A percentile compares a stretch with the other conserved stretches of the same genome.
phyloP scores from a whole-genome alignment of 2,797 vertebrate species.

The Parotocinclus haroldoi region DNA sequence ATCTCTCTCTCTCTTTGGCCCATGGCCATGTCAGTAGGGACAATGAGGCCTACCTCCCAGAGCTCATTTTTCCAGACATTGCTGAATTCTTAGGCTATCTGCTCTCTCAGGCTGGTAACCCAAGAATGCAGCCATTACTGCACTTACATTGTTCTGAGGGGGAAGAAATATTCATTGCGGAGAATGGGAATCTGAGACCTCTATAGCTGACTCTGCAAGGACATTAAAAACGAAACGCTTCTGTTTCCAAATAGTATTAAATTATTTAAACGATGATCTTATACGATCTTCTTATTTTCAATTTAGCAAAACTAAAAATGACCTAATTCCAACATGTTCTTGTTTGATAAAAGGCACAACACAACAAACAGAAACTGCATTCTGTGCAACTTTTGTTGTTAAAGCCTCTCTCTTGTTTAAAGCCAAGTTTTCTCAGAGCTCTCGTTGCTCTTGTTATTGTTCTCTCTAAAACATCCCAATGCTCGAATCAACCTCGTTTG shows the following conservation, averaged over 20 bases:
- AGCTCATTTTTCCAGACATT: slow-evolving; percentile 51
- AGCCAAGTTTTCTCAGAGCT: slow-evolving; percentile 23
- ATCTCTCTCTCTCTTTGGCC: slow-evolving; percentile 23
- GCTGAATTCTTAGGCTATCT: slow-evolving; percentile 44
- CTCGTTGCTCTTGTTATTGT: slow-evolving; percentile 34
- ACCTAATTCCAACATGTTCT: background rate
- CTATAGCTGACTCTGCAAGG: background rate
- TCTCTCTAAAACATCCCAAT: slow-evolving; percentile 31
- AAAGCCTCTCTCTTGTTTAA: slow-evolving; percentile 33
- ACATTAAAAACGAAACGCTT: slow-evolving; percentile 19
- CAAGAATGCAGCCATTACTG: slow-evolving; percentile 43
- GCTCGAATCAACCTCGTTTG: slow-evolving; percentile 31
- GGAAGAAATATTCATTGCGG: slow-evolving; percentile 32
- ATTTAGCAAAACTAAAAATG: background rate
- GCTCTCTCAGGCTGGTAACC: slow-evolving; percentile 45
- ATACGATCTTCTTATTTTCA: no score
- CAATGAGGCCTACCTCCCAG: slow-evolving; percentile 43
- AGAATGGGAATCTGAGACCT: slow-evolving; percentile 51
- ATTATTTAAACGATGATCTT: slow-evolving; percentile 25
- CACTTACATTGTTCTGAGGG: slow-evolving; percentile 58
- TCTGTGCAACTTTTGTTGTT: slow-evolving; percentile 30
- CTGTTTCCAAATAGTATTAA: slow-evolving; percentile 3
- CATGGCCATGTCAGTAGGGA: slow-evolving; percentile 52
- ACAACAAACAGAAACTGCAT: slow-evolving; percentile 24
- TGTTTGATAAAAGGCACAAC: background rate